Evolutionary conservation across 2,888 invertebrate genomes (phyloP), one percentile per base, ranked within the genome.

Genomic region (Rhingia campestris): DNA sequence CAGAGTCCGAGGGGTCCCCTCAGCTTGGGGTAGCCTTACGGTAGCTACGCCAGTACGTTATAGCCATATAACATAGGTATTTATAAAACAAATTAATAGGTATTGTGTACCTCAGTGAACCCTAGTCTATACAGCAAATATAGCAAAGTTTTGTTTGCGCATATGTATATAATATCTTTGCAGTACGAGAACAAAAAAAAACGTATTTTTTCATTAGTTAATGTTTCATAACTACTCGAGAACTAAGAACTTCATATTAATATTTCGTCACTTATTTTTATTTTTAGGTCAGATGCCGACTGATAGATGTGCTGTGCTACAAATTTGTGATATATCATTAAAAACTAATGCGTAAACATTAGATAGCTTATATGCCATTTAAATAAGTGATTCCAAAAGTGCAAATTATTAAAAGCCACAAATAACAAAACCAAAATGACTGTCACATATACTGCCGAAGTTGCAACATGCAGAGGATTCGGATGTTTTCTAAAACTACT

Each of bases 401-500:
- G 53, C 37, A 53, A 61, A 47, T 45, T 45, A 49, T 63, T 72
- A 43, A 49, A 73, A 59, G 37, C 43, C 35, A 75, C 53, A 81
- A 32, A 70, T 43, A 54, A 64, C n/a, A 70, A 70, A 6, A 64
- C 74, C 54, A 89, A 87, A 89, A 97, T 97, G 97, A 97, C 97
- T 87, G 95, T 97, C 81, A 95, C 96, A 9, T 97, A 97, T 88
- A 96, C 96, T 66, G 96, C 94, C 63, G 95, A 97, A 93, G 97
- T 97, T 86, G 96, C 97, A 84, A 96, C 96, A 86, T 96, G 96
- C 89, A 93, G 95, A 66, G 96, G 97, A 85, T 95, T 97, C 90
- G 97, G 97, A 79, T 96, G 96, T 88, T 97, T 97, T 93, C 93
- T 97, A 87, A 96, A 96, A 92, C 93, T 97, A 89, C 92, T 97